Evolutionary conservation across 2,888 invertebrate species (phyloP), one percentile per base, ranked within the genome.

Genomic region (Platynereis dumerilii): DNA sequence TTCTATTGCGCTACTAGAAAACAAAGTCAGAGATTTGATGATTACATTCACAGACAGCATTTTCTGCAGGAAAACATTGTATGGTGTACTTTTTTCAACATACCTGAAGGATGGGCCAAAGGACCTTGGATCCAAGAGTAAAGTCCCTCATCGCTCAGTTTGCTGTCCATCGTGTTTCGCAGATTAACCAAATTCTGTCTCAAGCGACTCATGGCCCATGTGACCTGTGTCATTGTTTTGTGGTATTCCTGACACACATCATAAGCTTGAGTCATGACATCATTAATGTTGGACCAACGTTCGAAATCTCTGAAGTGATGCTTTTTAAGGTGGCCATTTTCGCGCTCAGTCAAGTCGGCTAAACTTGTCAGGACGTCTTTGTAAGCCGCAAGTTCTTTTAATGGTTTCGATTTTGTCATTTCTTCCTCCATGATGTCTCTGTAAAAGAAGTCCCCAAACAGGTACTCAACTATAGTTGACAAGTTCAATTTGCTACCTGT

Each of bases 81-180:
- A n/a, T n/a, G n/a, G n/a, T n/a, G n/a, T n/a, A n/a, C n/a, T n/a
- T n/a, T n/a, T n/a, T n/a, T n/a, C n/a, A n/a, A n/a, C n/a, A n/a
- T 34, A 34, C 48, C 48, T 48, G 48, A 12, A 22, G 48, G 48
- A 22, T 48, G n/a, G n/a, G 22, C 22, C n/a, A 48, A 22, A 7
- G 48, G 48, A 20, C 22, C 48, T 20, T n/a, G 3, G 7, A 48
- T n/a, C 48, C 48, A 48, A n/a, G 48, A 48, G 48, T 48, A 48
- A 7, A 48, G 48, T 5, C 48, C 48, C 22, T 48, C 48, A 22
- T 48, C 48, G 20, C 10, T 22, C 48, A 48, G 48, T 48, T 48
- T 48, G 20, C 5, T 12, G 48, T 48, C 48, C n/a, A 48, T 48
- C 7, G 48, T 48, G 7, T n/a, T 22, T 3, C 48, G n/a, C 20